Percentiles rank a stretch among this genome's conserved stretches.
Evolutionary conservation across 1,140 invertebrate species (phyloP).

Genomic region (Macrocentrus cingulum): DNA sequence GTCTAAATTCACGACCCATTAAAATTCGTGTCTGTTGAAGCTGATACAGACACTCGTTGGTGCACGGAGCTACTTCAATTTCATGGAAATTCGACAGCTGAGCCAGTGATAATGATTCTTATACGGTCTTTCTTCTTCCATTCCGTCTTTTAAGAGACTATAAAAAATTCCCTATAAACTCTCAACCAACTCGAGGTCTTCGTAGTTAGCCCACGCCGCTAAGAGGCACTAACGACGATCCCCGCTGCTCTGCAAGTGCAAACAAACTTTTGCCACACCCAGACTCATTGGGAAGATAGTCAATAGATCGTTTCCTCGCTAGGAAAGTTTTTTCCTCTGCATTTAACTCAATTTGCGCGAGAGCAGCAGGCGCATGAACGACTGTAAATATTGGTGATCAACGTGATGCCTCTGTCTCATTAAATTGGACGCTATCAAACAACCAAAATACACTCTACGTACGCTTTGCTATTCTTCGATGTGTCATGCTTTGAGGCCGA

Average conservation of each 20-base stretch:
- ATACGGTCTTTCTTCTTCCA: not conserved
- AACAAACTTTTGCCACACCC: slow-evolving; percentile 19
- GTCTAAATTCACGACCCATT: not conserved
- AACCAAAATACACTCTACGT: too few species aligned
- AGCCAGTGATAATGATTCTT: slow-evolving; percentile 1
- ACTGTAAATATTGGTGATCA: too few species aligned
- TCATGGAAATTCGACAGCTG: slow-evolving; percentile 17
- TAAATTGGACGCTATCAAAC: too few species aligned
- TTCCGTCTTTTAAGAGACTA: not conserved
- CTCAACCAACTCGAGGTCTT: not conserved
- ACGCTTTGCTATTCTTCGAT: too few species aligned
- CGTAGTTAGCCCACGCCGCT: slow-evolving; percentile 19
- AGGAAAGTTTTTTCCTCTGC: slow-evolving; percentile 10
- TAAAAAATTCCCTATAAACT: slow-evolving; percentile 18
- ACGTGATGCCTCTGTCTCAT: too few species aligned
- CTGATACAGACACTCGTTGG: not conserved
- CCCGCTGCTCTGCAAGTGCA: slow-evolving; percentile 6
- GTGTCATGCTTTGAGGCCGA: too few species aligned
- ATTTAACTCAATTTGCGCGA: slow-evolving; percentile 4
- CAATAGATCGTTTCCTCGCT: slow-evolving; percentile 16
- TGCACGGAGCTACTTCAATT: slow-evolving; percentile 10
- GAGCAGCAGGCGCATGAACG: not conserved
- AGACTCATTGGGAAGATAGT: slow-evolving; percentile 10
- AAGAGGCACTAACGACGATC: slow-evolving; percentile 24
- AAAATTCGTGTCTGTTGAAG: not conserved